phyloP scores from a whole-genome alignment of 2,888 invertebrate species.

The Torymus texanus region DNA sequence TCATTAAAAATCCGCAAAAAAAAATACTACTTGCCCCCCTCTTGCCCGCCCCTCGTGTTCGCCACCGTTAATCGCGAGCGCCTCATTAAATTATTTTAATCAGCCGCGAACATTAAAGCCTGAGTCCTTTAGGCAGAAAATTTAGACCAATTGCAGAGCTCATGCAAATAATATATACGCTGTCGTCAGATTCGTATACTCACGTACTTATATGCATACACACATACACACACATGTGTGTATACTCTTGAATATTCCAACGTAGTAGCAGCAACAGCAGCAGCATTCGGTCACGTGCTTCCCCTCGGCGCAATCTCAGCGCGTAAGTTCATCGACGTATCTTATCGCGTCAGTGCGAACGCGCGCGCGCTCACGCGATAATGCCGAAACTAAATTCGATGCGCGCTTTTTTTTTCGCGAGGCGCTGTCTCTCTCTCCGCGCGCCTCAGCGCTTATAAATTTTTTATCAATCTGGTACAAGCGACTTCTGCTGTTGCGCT shows the following conservation, averaged over 20 bases:
- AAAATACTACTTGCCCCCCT: too few relatives aligned
- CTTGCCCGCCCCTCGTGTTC: too few relatives aligned
- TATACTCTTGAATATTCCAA: too few relatives aligned
- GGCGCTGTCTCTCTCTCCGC: background rate
- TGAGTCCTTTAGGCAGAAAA: slow-evolving; percentile 2
- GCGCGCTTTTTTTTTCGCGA: slow-evolving; percentile 20
- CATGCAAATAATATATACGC: slow-evolving; percentile 28
- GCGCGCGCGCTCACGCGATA: slow-evolving; percentile 22
- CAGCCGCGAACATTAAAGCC: too few relatives aligned
- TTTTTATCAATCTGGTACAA: slow-evolving; percentile 42
- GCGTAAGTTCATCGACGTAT: slow-evolving; percentile 54
- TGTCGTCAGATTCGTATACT: background rate
- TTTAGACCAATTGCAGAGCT: background rate
- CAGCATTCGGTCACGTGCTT: slow-evolving; percentile 48
- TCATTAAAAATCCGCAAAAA: too few relatives aligned
- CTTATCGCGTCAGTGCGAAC: slow-evolving; percentile 38
- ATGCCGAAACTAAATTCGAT: slow-evolving; percentile 45
- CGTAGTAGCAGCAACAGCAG: too few relatives aligned
- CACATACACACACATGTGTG: too few relatives aligned
- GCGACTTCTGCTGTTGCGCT: background rate
- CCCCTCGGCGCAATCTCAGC: slow-evolving; percentile 1
- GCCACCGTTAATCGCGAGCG: too few relatives aligned
- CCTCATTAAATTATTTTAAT: too few relatives aligned
- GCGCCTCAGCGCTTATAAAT: slow-evolving; percentile 22
- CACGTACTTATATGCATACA: too few relatives aligned